A percentile compares a stretch with the other conserved stretches of the same genome.
phyloP scores from a whole-genome alignment of 2,797 vertebrate species.

The Cirrhinus molitorella region DNA sequence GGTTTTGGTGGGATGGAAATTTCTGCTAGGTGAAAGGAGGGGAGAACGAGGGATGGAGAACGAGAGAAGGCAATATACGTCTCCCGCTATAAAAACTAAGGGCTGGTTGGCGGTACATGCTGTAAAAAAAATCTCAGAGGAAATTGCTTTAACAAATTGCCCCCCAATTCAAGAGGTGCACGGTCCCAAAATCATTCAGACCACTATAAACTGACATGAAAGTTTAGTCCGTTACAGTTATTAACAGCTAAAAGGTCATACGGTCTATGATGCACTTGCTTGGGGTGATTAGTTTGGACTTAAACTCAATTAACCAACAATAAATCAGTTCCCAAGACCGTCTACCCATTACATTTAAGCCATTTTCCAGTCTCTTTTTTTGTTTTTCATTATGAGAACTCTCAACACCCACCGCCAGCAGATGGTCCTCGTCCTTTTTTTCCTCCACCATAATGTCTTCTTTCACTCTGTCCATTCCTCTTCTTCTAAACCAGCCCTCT shows the following conservation, averaged over 20 bases:
- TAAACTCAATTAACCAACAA: conserved; percentile 8
- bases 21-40: conserved; percentile 75
- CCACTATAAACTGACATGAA: conserved; percentile 7
- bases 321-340: neutral
- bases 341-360: neutral
- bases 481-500: conserved; percentile 57
- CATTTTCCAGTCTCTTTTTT: neutral
- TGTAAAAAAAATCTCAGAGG: conserved; percentile 28
- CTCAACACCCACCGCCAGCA: conserved; percentile 60
- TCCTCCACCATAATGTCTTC: conserved; percentile 51
- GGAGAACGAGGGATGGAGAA: conserved; percentile 62
- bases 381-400: conserved; percentile 27
- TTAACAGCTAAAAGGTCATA: conserved; percentile 48
- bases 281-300: conserved; percentile 10
- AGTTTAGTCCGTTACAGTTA: neutral
- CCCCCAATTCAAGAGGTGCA: conserved; percentile 17
- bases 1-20: conserved; percentile 79
- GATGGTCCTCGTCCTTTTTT: conserved; percentile 64
- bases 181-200: neutral
- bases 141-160: conserved; percentile 38
- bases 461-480: conserved; percentile 56
- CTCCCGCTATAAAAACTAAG: conserved; percentile 29
- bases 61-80: conserved; percentile 42
- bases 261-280: conserved; percentile 22
- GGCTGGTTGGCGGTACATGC: conserved; percentile 11